Conservation (phyloP, 92 coral and sea anemone species). For the Blastomussa wellsi region DNA sequence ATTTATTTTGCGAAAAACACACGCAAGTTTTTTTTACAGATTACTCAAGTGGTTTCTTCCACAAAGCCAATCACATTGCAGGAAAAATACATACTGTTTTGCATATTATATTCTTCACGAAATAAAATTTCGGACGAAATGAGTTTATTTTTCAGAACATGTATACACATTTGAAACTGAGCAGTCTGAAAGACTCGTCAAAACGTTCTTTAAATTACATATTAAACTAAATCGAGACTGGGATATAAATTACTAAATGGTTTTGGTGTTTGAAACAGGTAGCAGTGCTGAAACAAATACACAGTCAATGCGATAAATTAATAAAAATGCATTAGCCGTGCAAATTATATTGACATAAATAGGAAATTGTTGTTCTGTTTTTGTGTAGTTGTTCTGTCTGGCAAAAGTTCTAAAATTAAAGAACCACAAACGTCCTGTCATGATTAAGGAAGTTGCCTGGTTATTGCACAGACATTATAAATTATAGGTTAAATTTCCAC, state of each 20-base stretch:
- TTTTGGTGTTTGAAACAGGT: no score
- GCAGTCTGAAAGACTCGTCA: neutral
- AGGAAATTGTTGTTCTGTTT: neutral
- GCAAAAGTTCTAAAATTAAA: neutral
- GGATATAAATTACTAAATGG: no score
- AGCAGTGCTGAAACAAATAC: no score
- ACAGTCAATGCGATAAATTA: neutral
- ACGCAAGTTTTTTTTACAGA: neutral
- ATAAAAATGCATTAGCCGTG: neutral
- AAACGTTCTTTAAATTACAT: neutral
- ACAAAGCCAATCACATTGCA: neutral
- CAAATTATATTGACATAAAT: neutral
- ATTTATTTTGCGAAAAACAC: neutral
- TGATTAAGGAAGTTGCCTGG: neutral
- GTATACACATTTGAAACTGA: neutral
- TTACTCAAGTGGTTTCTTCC: neutral
- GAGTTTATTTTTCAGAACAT: neutral
- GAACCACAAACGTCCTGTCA: neutral
- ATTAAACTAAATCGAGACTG: neutral
- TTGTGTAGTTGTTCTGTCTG: neutral
- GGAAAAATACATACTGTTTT: neutral
- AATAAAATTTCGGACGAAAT: neutral
- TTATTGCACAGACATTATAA: neutral
- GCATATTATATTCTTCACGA: neutral
- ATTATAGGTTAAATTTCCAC: neutral